Percentiles rank a stretch among this genome's conserved stretches.
Conservation (phyloP, 2,888 invertebrate species). For the Pharmacophagus antenor region DNA sequence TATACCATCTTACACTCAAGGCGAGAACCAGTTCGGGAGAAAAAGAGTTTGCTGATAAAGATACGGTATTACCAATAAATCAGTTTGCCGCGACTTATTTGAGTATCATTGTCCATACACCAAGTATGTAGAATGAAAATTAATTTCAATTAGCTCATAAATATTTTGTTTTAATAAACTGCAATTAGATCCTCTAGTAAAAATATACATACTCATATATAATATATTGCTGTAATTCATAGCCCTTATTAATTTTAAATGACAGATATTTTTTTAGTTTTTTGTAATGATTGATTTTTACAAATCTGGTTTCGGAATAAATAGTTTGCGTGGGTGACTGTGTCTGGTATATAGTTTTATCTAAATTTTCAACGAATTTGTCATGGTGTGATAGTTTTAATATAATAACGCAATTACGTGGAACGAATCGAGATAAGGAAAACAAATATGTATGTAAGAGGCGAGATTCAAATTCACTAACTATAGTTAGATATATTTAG, state of each 20-base stretch:
- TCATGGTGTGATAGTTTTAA: conserved; percentile 32
- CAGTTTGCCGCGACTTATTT: too few relatives aligned
- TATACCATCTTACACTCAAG: too few relatives aligned
- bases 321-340: conserved; percentile 28
- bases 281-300: conserved; percentile 12
- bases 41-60: too few relatives aligned
- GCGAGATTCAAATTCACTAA: conserved; percentile 8
- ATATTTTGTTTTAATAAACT: too few relatives aligned
- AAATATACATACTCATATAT: too few relatives aligned
- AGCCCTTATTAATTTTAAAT: background rate
- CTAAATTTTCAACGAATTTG: conserved; percentile 30
- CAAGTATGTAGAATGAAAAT: too few relatives aligned
- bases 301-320: conserved; percentile 28
- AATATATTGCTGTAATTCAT: background rate
- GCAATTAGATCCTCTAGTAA: too few relatives aligned
- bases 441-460: conserved; percentile 25
- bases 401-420: conserved; percentile 30
- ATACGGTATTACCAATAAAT: too few relatives aligned
- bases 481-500: conserved; percentile 23
- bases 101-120: too few relatives aligned
- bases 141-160: too few relatives aligned
- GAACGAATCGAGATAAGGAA: conserved; percentile 30
- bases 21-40: too few relatives aligned
- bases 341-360: conserved; percentile 24
- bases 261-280: conserved; percentile 4